Conservation (phyloP, 2,113 vertebrate species). For the Archocentrus centrarchus region DNA sequence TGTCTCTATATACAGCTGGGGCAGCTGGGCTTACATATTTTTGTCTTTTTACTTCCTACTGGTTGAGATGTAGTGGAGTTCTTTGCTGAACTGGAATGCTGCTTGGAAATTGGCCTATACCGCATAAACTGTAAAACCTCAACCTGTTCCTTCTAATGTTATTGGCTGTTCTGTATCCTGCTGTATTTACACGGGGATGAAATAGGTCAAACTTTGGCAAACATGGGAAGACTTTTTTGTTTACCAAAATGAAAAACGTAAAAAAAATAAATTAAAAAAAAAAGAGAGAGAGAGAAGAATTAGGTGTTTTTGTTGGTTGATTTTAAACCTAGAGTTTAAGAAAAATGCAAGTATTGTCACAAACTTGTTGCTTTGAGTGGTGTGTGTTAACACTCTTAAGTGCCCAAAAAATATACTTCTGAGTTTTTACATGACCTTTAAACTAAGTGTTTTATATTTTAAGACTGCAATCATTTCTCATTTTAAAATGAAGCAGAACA, state of each 20-base stretch:
- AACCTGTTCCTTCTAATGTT: conserved; percentile 35
- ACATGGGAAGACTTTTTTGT: background rate
- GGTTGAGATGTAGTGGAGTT: conserved; percentile 36
- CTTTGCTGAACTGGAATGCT: conserved; percentile 27
- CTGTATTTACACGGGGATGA: conserved; percentile 10
- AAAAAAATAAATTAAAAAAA: background rate
- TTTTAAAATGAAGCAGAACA: conserved; percentile 17
- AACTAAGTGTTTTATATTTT: background rate
- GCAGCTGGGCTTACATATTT: conserved; percentile 67
- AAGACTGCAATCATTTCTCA: background rate
- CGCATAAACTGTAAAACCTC: conserved; percentile 44
- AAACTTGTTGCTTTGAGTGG: background rate
- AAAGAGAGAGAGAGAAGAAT: conserved; percentile 10
- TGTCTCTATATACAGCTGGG: conserved; percentile 55
- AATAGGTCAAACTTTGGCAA: background rate
- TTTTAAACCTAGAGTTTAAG: background rate
- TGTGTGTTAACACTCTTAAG: background rate
- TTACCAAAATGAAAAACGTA: conserved; percentile 18
- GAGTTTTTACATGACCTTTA: background rate
- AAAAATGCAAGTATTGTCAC: background rate
- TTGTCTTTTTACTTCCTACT: conserved; percentile 43
- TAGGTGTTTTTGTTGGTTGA: background rate
- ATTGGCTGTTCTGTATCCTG: background rate
- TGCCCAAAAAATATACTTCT: background rate
- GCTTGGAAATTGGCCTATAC: conserved; percentile 25